Conservation (phyloP, 2,113 vertebrate genomes). For the Oryzias celebensis region DNA sequence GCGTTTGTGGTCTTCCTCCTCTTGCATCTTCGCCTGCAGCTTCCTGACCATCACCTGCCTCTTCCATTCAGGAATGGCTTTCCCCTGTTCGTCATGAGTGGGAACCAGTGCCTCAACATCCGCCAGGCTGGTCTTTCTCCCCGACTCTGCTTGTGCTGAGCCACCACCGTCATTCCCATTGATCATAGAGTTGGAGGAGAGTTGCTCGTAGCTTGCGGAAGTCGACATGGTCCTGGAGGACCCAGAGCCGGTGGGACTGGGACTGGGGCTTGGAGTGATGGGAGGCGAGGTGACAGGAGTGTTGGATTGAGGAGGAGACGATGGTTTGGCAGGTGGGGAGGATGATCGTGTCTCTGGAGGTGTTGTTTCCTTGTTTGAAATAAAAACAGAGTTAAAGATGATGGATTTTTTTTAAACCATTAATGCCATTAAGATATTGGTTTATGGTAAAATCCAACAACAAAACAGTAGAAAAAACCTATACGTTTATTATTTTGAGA, state of each 20-base stretch:
- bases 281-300: constrained; percentile 24
- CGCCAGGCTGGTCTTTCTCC: constrained; percentile 62
- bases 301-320: constrained; percentile 45
- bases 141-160: constrained; percentile 35
- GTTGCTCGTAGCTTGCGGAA: constrained; percentile 72
- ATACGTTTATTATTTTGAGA: too few relatives aligned
- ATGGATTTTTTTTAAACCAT: too few relatives aligned
- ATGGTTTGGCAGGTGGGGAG: constrained; percentile 56
- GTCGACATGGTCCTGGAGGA: constrained; percentile 54
- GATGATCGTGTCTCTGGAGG: constrained; percentile 60
- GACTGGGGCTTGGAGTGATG: constrained; percentile 72
- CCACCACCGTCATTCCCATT: constrained; percentile 77
- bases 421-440: too few relatives aligned
- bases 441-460: too few relatives aligned
- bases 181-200: constrained; percentile 66
- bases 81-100: constrained; percentile 89
- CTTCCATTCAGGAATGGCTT: constrained; percentile 92
- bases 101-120: constrained; percentile 88
- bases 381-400: constrained; percentile 1
- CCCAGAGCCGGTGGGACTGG: constrained; percentile 66
- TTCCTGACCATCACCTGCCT: constrained; percentile 95
- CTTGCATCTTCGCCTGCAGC: constrained; percentile 92
- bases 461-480: too few relatives aligned
- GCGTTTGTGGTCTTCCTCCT: constrained; percentile 90
- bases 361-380: constrained; percentile 55